A percentile compares a stretch with the other conserved stretches of the same genome.
Evolutionary conservation across 2,888 invertebrate genomes (phyloP).

Genomic region (Apodemia zela): DNA sequence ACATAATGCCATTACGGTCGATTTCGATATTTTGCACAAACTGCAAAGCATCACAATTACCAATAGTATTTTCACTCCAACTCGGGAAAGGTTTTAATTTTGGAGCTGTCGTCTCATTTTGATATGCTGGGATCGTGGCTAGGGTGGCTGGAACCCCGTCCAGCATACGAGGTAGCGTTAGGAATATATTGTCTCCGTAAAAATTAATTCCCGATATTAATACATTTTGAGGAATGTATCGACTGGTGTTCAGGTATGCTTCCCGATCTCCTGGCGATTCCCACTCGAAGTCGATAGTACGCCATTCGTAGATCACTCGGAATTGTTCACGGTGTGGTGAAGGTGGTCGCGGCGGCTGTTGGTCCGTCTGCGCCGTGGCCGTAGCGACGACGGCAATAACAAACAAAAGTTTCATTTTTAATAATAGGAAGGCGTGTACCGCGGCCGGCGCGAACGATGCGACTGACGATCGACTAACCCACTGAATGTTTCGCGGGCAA

Average conservation of each 20-base stretch:
- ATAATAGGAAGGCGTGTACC: conserved; percentile 50
- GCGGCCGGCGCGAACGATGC: conserved; percentile 54
- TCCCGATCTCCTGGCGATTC: conserved; percentile 76
- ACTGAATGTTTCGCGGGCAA: conserved; percentile 37
- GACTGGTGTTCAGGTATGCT: conserved; percentile 74
- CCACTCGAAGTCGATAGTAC: conserved; percentile 85
- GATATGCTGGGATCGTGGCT: conserved; percentile 75
- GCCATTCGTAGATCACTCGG: conserved; percentile 87
- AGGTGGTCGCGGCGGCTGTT: conserved; percentile 49
- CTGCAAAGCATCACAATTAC: conserved; percentile 85
- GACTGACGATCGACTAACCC: conserved; percentile 54
- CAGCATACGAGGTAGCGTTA: conserved; percentile 85
- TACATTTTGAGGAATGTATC: conserved; percentile 84
- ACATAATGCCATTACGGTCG: conserved; percentile 84
- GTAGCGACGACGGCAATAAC: conserved; percentile 54
- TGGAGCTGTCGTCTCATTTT: conserved; percentile 74
- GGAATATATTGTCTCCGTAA: conserved; percentile 83
- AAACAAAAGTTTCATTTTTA: conserved; percentile 55
- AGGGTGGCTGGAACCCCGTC: conserved; percentile 86
- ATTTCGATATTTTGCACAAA: conserved; percentile 88
- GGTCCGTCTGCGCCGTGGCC: conserved; percentile 62
- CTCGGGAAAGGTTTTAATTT: conserved; percentile 84
- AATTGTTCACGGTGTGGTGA: conserved; percentile 77
- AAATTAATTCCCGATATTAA: conserved; percentile 84
- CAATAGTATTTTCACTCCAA: conserved; percentile 84